Evolutionary conservation across 2,888 invertebrate species (phyloP), one percentile per base, ranked within the genome.

Genomic region (Andrena praecox): DNA sequence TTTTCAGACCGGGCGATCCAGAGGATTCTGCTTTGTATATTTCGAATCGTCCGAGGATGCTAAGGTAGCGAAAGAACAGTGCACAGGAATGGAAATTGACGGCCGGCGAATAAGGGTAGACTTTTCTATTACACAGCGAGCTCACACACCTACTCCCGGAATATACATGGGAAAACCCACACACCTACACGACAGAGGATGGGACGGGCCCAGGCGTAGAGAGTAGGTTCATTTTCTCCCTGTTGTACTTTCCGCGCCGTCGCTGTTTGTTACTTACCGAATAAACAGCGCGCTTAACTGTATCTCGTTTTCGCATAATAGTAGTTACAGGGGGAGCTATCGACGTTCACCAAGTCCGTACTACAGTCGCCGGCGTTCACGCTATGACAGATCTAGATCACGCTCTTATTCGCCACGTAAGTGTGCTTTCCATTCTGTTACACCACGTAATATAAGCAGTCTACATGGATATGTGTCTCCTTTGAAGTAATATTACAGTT

Each of bases 1-100:
- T 20, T 20, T 94, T 33, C 94, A 98, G 98, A 98, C 98, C 89
- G 98, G 98, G 6, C 96, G 98, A 74, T 99, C 99, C 0, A 95
- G 99, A 90, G 99, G 99, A n/a, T 99, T 99, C 95, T 97, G 98
- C 90, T 99, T 99, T 95, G 97, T 99, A 64, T 99, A 99, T 95
- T 99, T 97, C 94, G 97, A 97, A 94, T 96, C 96, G 79, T 95
- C 96, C 66, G 97, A 97, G 80, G 98, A 99, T 94, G 98, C 99
- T 0, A 97, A 97, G 93, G 97, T 97, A 75, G 99, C 99, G 7
- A 99, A 99, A 95, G 98, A 99, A 91, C 96, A 97, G 90, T 98
- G 98, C 92, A 97, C 97, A 75, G 99, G 99, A 74, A 97, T 98
- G 96, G 98, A 98, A 94, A 97, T 99, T 69, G 99, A 99, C 94